Percentiles rank a stretch among this genome's conserved stretches.
Conservation (phyloP, 1,140 invertebrate genomes). For the Ephestia elutella region DNA sequence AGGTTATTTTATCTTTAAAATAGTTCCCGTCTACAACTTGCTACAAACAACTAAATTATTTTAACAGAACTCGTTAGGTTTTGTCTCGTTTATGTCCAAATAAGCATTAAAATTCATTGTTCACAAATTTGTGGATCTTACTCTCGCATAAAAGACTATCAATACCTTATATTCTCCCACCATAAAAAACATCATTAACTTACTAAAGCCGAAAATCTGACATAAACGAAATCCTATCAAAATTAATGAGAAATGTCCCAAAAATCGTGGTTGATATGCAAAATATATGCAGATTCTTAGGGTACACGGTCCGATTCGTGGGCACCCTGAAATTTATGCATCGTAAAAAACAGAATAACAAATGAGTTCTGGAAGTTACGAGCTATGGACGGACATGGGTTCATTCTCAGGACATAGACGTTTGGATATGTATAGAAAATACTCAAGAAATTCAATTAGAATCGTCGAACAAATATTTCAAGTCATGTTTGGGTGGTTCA, state of each 20-base stretch:
- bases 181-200: not conserved
- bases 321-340: conserved; percentile 8
- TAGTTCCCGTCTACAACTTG: not conserved
- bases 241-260: conserved; percentile 6
- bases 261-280: conserved; percentile 9
- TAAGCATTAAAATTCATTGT: no score
- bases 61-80: no score
- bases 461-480: no score
- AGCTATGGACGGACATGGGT: not conserved
- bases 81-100: not conserved
- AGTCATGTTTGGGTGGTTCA: no score
- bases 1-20: not conserved
- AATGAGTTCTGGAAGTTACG: conserved; percentile 8
- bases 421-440: no score
- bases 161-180: no score
- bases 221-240: not conserved
- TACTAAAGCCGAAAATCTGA: not conserved
- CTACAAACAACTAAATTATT: no score
- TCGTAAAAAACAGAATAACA: conserved; percentile 16
- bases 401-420: not conserved
- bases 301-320: conserved; percentile 3
- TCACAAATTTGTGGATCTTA: no score
- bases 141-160: no score
- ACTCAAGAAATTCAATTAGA: no score
- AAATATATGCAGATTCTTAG: conserved; percentile 15